Base-by-base conservation (phyloP, 2,888 invertebrate species). In the Microplitis deprimator region DNA sequence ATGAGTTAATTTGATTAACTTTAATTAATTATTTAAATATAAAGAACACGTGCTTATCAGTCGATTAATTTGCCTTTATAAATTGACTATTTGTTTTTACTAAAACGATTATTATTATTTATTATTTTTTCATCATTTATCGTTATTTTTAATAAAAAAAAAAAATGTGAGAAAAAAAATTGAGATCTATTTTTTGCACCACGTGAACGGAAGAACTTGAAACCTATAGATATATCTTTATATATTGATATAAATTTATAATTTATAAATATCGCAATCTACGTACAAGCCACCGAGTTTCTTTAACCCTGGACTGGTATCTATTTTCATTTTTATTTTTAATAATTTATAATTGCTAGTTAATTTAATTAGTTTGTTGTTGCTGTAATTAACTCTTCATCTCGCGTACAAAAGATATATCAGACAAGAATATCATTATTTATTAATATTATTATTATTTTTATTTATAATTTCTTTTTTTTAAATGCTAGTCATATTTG, bases 271-370 rank as follows among this genome's bases (percentile, higher is more conserved):
- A 78, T 77, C 40, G 72, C 73, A 69, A 75, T 76, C 77, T 78
- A 75, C 77, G 73, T 77, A 79, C 70, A 71, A 71, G 72, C 77
- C 80, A 81, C 75, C 81, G 77, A 82, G 80, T 75, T 78, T 71
- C 81, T 77, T 79, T 80, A 81, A 82, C 81, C 81, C 81, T 79
- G 61, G 71, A 81, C 82, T 81, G 82, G 81, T 81, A 81, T 79
- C 69, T 75, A 39, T 79, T 70, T 16, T 39, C 38, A 38, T 29
- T 60, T 16, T 71, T 76, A 13, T 60, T 17, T n/a, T 17, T 68
- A 41, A 38, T 59, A 40, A 17, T 61, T 75, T 70, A 77, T 75
- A 68, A 78, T 78, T 71, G 68, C 71, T 74, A 68, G 76, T 76
- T 79, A 76, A 73, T 78, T n/a, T 62, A 29, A 64, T 69, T 29